Evolutionary conservation across 2,888 invertebrate species (phyloP).

Genomic region (Lepidocyrtinus sp.): DNA sequence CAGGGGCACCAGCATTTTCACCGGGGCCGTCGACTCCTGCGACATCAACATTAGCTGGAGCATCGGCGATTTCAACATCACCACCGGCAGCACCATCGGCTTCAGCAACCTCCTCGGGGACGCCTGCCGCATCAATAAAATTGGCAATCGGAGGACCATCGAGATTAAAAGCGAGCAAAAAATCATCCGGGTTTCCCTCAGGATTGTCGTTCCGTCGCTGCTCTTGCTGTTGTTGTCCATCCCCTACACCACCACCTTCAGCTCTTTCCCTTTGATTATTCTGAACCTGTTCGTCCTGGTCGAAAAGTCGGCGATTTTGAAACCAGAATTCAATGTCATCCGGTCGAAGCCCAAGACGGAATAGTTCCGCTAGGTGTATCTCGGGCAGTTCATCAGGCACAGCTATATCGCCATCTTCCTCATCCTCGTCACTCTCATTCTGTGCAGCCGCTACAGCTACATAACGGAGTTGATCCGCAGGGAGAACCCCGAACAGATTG

Average conservation of each 20-base stretch:
- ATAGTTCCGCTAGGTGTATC: constrained; percentile 43
- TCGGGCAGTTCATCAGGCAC: constrained; percentile 31
- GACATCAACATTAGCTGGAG: no score
- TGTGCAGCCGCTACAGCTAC: background rate
- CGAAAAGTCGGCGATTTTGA: constrained; percentile 27
- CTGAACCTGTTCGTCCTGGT: constrained; percentile 27
- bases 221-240: no score
- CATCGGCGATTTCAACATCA: constrained; percentile 6
- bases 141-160: background rate
- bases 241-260: no score
- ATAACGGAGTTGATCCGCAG: no score
- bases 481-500: no score
- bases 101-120: no score
- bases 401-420: background rate
- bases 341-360: constrained; percentile 37
- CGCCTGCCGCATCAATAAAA: no score
- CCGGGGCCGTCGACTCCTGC: no score
- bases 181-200: background rate
- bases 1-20: no score
- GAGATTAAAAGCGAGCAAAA: background rate
- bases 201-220: no score
- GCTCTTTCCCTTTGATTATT: background rate
- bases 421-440: background rate
- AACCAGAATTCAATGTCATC: constrained; percentile 51
- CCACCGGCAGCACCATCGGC: constrained; percentile 1